Evolutionary conservation across 2,888 invertebrate species (phyloP).

Genomic region (Chalcis sispes): DNA sequence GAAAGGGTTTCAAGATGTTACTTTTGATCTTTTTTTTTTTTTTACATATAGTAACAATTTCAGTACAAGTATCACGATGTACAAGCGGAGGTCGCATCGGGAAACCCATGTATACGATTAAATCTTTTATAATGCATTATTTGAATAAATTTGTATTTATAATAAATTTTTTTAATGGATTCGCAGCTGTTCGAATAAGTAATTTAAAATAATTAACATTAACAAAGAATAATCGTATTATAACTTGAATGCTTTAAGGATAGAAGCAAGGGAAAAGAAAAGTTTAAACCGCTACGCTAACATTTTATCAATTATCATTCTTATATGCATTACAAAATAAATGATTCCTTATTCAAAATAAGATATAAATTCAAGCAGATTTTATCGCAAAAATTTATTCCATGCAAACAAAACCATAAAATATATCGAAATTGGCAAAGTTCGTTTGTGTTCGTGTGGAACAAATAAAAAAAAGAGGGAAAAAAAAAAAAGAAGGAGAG

Average conservation of each 20-base stretch:
- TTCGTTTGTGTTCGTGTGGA: constrained; percentile 1
- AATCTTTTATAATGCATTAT: neutral
- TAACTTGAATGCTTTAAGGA: too few relatives aligned
- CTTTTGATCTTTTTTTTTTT: too few relatives aligned
- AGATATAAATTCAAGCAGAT: neutral
- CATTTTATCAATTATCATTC: too few relatives aligned
- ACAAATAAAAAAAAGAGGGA: neutral
- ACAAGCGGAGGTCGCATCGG: neutral
- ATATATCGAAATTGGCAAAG: constrained; percentile 18
- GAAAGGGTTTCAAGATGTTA: neutral
- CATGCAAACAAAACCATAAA: constrained; percentile 18
- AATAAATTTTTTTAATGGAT: too few relatives aligned
- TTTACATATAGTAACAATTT: constrained; percentile 9
- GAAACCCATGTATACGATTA: neutral
- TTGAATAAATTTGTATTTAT: too few relatives aligned
- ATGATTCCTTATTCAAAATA: too few relatives aligned
- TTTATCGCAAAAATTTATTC: neutral
- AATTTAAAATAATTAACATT: too few relatives aligned
- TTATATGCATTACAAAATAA: too few relatives aligned
- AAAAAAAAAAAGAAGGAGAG: neutral
- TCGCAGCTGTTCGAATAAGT: too few relatives aligned
- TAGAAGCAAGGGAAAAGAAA: too few relatives aligned
- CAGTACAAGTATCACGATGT: neutral
- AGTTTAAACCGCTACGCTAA: too few relatives aligned
- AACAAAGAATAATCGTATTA: too few relatives aligned